Evolutionary conservation across 23 tunicate species (phyloP), one percentile per base, ranked within the genome.

Genomic region (Trididemnum nubilum): DNA sequence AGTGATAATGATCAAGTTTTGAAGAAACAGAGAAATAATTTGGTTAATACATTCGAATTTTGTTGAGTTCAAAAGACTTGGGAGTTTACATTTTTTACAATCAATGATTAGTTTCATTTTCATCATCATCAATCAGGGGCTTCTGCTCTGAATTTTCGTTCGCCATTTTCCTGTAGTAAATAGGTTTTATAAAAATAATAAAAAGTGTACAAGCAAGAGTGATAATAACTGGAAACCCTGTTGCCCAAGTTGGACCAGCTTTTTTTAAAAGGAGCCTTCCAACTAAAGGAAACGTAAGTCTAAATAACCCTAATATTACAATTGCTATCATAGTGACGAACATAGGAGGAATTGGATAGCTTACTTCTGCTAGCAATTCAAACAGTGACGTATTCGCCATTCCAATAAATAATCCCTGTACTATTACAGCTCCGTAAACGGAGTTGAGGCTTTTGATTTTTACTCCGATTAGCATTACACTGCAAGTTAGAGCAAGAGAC

Each of bases 281-380:
- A 1, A 82, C 5, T 51, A 82, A 24, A 1, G 86, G 86, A 72
- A 66, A 82, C 1, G 25, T 52, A 5, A 87, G 59, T 1, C 92
- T 33, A 64, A 87, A 81, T 7, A 87, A 24, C 2, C 92, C 92
- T 65, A 81, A 58, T 0, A 52, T 39, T 1, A 73, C 60, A n/a
- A 87, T 81, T 25, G 50, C 54, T 27, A 87, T 3, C 86, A 87
- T 87, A 26, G 81, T 81, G 3, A 81, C 92, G 36, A 81, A 81
- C 82, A 87, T 81, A 1, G 92, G 51, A 19, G 86, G 82, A 1
- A 67, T 30, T 9, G 92, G 86, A 49, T 87, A 87, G 12, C 82
- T 77, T 1, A 87, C 92, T 81, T 87, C 92, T 12, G 86, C 80
- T 34, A 87, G 52, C 33, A 87, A 33, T 49, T 87, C 92, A 35